Percentiles rank a stretch among this genome's conserved stretches.
Conservation (phyloP, 2,113 vertebrate species). For the Sterrhoptilus dennistouni region DNA sequence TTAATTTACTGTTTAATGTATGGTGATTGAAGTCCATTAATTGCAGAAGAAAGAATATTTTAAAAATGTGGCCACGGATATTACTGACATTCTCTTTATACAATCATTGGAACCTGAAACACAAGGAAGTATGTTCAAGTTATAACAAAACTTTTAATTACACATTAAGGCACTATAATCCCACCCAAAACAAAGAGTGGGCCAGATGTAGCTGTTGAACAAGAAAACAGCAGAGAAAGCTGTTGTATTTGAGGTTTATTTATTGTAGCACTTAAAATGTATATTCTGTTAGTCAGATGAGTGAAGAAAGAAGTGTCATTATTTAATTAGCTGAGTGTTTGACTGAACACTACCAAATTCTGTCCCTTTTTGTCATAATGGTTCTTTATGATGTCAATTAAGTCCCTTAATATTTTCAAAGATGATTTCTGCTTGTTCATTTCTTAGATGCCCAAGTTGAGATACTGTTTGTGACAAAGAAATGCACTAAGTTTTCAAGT, state of each 20-base stretch:
- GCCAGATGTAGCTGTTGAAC: background rate
- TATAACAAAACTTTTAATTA: background rate
- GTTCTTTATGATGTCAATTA: background rate
- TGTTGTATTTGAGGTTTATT: background rate
- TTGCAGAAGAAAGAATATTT: background rate
- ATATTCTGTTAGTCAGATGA: background rate
- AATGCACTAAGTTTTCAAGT: background rate
- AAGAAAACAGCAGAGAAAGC: background rate
- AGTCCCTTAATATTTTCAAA: background rate
- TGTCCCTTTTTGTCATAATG: background rate
- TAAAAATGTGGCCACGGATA: background rate
- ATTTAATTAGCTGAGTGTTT: background rate
- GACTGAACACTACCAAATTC: background rate
- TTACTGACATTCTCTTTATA: background rate
- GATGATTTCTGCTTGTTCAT: background rate
- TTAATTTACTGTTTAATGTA: background rate
- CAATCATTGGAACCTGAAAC: background rate
- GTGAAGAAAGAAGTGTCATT: background rate
- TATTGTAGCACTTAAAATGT: background rate
- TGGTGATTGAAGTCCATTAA: background rate
- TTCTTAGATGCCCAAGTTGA: background rate
- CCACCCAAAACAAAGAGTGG: background rate
- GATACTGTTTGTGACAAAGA: background rate
- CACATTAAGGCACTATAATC: background rate
- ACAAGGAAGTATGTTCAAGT: background rate